Base-by-base conservation (phyloP, 64 coral and sea anemone genomes). In the Stylophora pistillata region DNA sequence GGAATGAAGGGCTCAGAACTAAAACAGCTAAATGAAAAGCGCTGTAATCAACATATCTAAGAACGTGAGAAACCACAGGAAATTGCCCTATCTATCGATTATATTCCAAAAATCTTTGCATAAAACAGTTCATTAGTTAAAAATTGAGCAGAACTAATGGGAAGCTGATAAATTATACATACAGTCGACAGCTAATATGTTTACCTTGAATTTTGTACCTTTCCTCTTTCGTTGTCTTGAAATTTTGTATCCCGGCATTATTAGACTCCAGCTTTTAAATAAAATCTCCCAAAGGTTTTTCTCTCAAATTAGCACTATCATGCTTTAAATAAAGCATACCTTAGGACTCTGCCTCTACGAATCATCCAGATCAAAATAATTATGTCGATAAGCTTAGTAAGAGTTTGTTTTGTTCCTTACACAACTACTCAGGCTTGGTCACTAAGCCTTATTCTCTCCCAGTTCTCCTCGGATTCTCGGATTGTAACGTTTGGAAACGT, bases 221-320 rank as follows among this genome's bases (percentile, higher is more conserved):
- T 54, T 84, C 13, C 53, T 84, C 80, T 84, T 84, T 84, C 80
- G 60, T 70, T 84, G 23, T 25, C 23, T 84, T 12, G 65, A 66
- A 62, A 13, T 70, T 62, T 54, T 84, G 60, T 31, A 84, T 15
- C 41, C 37, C 41, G 62, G n/a, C 80, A 84, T 84, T 84, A 69
- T 60, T 18, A 18, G 53, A 37, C 6, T 68, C 15, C 62, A 70
- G 2, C 69, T 13, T 31, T 63, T 21, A 23, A 7, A 4, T 47
- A 47, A 47, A 7, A 7, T 15, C 59, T 41, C 13, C 34, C 20
- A 15, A 32, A n/a, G 21, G n/a, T n/a, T 68, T 68, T 0, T 68
- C 10, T 25, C 23, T 28, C 25, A 26, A 68, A 68, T 26, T 68
- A 11, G 9, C 26, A 68, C 10, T 10, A 68, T n/a, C 23, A 25